Conservation (phyloP, 2,113 vertebrate species). For the Orthonyx spaldingii region DNA sequence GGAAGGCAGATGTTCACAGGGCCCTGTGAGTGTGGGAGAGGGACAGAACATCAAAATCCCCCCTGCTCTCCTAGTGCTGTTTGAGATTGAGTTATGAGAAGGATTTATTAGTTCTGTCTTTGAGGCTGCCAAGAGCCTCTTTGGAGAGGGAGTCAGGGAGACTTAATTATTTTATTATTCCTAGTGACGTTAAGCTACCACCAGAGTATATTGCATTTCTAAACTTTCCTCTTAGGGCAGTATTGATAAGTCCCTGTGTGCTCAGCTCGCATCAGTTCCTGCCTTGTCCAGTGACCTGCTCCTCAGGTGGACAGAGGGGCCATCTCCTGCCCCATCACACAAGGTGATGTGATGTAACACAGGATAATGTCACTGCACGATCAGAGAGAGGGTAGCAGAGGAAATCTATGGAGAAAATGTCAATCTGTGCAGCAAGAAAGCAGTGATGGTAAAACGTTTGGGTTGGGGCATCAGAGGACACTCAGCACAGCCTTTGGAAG, state of each 20-base stretch:
- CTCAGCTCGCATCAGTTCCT: fast-evolving
- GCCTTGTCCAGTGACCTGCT: not conserved
- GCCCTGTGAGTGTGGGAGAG: not conserved
- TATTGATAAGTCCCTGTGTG: not conserved
- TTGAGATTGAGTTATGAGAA: slow-evolving; percentile 3
- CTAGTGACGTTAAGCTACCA: not conserved
- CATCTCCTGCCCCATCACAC: fast-evolving
- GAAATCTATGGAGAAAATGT: not conserved
- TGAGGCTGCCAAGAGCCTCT: slow-evolving; percentile 11
- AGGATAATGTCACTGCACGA: not conserved
- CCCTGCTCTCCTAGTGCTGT: not conserved
- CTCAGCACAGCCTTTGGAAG: not conserved
- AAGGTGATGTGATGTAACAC: not conserved
- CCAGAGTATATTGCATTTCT: not conserved
- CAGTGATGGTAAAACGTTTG: not conserved
- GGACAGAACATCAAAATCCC: not conserved
- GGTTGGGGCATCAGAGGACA: not conserved
- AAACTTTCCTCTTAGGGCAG: not conserved
- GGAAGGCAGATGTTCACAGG: not conserved
- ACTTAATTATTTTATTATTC: slow-evolving; percentile 6
- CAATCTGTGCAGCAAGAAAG: not conserved
- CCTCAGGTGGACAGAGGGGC: not conserved
- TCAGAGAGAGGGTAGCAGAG: not conserved
- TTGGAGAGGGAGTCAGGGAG: not conserved
- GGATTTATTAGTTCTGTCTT: slow-evolving; percentile 24